A percentile compares a stretch with the other conserved stretches of the same genome.
phyloP scores from a whole-genome alignment of 1,140 invertebrate species.

The Pollicipes pollicipes region DNA sequence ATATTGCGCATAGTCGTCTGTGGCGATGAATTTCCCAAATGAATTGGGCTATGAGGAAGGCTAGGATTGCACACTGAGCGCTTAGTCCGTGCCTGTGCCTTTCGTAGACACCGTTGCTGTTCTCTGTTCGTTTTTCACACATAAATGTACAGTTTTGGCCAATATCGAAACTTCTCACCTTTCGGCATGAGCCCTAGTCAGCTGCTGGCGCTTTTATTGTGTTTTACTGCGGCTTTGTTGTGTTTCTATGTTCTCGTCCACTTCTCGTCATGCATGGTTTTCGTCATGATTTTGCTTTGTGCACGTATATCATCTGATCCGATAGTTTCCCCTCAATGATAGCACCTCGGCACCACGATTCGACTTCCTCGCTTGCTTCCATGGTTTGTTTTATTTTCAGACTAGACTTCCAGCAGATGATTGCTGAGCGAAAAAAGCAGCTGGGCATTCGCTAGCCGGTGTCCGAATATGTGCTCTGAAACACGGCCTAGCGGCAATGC shows the following conservation, averaged over 20 bases:
- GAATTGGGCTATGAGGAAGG: too few species aligned
- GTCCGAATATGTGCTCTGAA: not conserved
- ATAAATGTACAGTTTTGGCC: too few species aligned
- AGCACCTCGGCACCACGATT: not conserved
- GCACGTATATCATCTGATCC: not conserved
- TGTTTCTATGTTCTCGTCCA: too few species aligned
- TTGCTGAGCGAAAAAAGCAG: not conserved
- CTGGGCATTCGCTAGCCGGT: not conserved
- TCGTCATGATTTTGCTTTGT: too few species aligned
- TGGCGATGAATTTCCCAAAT: too few species aligned
- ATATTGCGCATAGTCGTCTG: too few species aligned
- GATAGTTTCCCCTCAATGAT: not conserved
- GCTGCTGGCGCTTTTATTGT: not conserved
- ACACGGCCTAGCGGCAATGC: not conserved
- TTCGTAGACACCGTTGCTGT: too few species aligned
- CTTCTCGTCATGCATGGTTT: not conserved
- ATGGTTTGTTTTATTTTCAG: not conserved
- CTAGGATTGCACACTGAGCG: too few species aligned
- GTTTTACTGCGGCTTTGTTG: not conserved
- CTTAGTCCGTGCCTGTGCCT: too few species aligned
- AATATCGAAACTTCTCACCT: too few species aligned
- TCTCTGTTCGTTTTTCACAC: too few species aligned
- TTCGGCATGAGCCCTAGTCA: too few species aligned
- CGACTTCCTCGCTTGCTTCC: not conserved
- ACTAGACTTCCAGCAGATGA: not conserved